A percentile compares a stretch with the other conserved stretches of the same genome.
phyloP scores from a whole-genome alignment of 23 tunicate species.

The Diplosoma virens region DNA sequence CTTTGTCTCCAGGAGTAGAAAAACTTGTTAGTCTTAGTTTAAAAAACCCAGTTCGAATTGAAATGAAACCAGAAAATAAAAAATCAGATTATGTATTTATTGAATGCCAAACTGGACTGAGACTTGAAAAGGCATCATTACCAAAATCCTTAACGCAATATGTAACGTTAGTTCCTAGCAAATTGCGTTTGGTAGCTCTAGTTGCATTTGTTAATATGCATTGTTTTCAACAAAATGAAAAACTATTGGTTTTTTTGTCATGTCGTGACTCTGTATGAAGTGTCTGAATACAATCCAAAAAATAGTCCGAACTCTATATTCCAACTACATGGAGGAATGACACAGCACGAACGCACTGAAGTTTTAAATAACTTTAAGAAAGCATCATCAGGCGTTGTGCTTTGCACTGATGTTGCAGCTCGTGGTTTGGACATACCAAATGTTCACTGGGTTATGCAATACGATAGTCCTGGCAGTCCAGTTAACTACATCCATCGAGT shows the following conservation, averaged over 20 bases:
- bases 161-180: slow-evolving; percentile 79
- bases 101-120: slow-evolving; percentile 41
- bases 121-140: slow-evolving; percentile 53
- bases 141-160: slow-evolving; percentile 61
- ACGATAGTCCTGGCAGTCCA: slow-evolving; percentile 88
- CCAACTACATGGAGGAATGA: slow-evolving; percentile 94
- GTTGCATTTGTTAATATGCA: slow-evolving; percentile 56
- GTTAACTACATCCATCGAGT: slow-evolving; percentile 93
- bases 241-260: slow-evolving; percentile 78
- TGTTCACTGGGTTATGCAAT: slow-evolving; percentile 91
- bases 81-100: slow-evolving; percentile 24
- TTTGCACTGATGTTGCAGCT: slow-evolving; percentile 98
- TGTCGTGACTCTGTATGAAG: slow-evolving; percentile 95
- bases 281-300: not conserved
- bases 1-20: slow-evolving; percentile 90
- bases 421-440: slow-evolving; percentile 93
- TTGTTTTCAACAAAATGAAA: slow-evolving; percentile 3
- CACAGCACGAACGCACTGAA: slow-evolving; percentile 61
- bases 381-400: slow-evolving; percentile 38
- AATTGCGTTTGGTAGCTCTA: slow-evolving; percentile 67
- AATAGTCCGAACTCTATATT: not conserved
- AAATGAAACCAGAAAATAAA: slow-evolving; percentile 9
- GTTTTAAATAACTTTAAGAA: slow-evolving; percentile 33
- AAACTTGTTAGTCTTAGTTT: slow-evolving; percentile 61
- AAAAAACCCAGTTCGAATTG: slow-evolving; percentile 54